A percentile compares a stretch with the other conserved stretches of the same genome.
These are phyloP conservation scores for Platycheirus albimanus DNA, from an alignment of 2,888 invertebrate species.

Conservation along the genomic window DNA sequence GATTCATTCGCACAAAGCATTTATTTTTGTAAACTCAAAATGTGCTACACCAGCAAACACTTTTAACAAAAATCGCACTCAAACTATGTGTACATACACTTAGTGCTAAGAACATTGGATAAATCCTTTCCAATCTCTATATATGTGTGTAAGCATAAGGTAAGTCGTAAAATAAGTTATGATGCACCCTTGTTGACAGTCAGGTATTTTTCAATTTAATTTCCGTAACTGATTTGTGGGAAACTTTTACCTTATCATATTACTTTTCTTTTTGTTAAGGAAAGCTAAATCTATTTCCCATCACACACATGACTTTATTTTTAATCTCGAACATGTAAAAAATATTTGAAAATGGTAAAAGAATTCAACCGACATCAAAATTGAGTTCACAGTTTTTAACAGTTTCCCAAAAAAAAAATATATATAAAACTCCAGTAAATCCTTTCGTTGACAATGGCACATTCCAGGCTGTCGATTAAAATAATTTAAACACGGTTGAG, in stretches of 20 bases:
- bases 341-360: not conserved
- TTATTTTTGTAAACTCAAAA: not conserved
- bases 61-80: not conserved
- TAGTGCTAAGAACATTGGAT: no score
- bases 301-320: not conserved
- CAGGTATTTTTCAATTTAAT: constrained; percentile 66
- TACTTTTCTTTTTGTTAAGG: constrained; percentile 6
- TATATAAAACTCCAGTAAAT: constrained; percentile 43
- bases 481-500: constrained; percentile 1
- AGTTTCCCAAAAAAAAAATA: constrained; percentile 21
- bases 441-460: constrained; percentile 31
- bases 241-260: constrained; percentile 50
- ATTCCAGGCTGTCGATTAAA: constrained; percentile 11
- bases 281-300: no score
- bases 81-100: not conserved
- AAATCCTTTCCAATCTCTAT: not conserved
- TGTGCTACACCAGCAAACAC: not conserved
- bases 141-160: not conserved
- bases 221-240: constrained; percentile 63
- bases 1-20: not conserved
- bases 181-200: constrained; percentile 32
- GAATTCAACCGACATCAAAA: not conserved
- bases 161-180: constrained; percentile 39
- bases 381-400: constrained; percentile 9
- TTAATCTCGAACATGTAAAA: constrained; percentile 13